Evolutionary conservation across 2,113 vertebrate genomes (phyloP).

Genomic region (Sylvilagus bachmani): DNA sequence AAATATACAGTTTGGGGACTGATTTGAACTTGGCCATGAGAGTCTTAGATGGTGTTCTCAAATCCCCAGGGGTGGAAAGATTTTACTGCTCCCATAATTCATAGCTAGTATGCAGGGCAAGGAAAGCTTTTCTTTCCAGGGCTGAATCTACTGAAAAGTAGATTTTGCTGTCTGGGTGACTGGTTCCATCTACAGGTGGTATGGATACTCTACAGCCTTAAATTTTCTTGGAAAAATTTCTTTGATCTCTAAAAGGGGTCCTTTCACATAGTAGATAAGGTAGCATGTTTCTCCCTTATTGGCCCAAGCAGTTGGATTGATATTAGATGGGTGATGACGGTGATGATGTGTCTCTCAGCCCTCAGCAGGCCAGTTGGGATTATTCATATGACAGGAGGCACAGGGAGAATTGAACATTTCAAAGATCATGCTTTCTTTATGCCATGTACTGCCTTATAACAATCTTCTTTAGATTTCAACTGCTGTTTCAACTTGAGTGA

Average conservation of each 20-base stretch:
- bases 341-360: not conserved
- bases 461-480: no score
- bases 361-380: not conserved
- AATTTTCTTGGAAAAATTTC: not conserved
- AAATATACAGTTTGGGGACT: not conserved
- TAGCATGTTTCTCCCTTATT: not conserved
- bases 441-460: no score
- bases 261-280: not conserved
- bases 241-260: not conserved
- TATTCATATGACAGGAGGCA: not conserved
- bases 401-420: not conserved
- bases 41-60: no score
- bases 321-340: not conserved
- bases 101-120: rapidly evolving
- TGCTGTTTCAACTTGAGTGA: no score
- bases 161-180: not conserved
- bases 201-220: not conserved
- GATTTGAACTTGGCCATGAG: not conserved
- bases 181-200: slow-evolving; percentile 66
- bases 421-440: not conserved
- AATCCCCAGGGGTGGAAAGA: not conserved
- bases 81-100: not conserved
- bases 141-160: not conserved
- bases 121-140: not conserved
- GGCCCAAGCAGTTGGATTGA: not conserved